phyloP scores from a whole-genome alignment of 1,140 invertebrate species.

The Caenorhabditis briggsae region DNA sequence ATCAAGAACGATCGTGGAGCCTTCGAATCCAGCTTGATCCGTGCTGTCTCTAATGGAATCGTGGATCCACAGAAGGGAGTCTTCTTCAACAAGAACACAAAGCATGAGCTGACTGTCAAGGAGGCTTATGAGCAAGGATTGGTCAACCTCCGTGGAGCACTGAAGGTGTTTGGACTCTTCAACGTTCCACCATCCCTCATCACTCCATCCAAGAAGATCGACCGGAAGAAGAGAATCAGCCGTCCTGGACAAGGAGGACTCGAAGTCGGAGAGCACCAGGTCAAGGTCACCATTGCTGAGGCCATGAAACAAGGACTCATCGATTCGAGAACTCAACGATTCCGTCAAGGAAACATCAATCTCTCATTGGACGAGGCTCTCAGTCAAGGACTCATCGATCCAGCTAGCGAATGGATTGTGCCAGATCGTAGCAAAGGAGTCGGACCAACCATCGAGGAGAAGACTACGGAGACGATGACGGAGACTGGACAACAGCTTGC shows the following conservation, averaged over 20 bases:
- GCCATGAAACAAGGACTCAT: conserved; percentile 86
- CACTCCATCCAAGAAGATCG: conserved; percentile 82
- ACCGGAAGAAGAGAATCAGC: conserved; percentile 85
- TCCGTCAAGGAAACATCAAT: conserved; percentile 84
- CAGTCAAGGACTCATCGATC: conserved; percentile 79
- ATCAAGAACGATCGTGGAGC: conserved; percentile 82
- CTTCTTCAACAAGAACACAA: conserved; percentile 85
- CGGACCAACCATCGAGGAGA: conserved; percentile 80
- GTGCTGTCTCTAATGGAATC: conserved; percentile 87
- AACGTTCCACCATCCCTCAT: conserved; percentile 76
- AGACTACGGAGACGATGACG: conserved; percentile 83
- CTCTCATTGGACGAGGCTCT: conserved; percentile 88
- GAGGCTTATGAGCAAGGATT: conserved; percentile 87
- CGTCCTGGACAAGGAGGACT: conserved; percentile 78
- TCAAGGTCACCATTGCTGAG: conserved; percentile 85
- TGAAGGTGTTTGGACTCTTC: conserved; percentile 80
- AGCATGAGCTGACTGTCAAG: conserved; percentile 86
- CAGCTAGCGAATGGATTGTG: conserved; percentile 76
- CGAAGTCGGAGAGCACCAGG: conserved; percentile 77
- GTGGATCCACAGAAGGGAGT: conserved; percentile 89
- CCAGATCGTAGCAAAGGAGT: conserved; percentile 75
- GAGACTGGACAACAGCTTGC: conserved; percentile 80
- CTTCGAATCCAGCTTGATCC: conserved; percentile 86
- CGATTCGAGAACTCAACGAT: conserved; percentile 85
- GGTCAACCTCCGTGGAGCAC: conserved; percentile 87